Base-by-base conservation (phyloP, 2,797 vertebrate genomes). In the Gymnocypris eckloni region DNA sequence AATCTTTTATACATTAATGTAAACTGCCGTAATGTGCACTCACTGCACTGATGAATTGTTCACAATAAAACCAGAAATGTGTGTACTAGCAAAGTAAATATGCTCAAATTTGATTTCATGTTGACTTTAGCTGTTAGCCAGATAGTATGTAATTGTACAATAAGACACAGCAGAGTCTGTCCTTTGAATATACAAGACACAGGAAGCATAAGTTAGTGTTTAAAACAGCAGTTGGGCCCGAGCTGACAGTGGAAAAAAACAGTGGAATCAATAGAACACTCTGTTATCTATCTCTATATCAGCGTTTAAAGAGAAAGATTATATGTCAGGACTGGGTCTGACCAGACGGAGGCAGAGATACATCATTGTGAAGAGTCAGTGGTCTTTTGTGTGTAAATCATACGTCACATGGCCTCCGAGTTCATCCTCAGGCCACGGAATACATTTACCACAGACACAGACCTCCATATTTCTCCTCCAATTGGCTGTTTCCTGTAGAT, bases 261-360 rank as follows among this genome's bases (percentile, higher is more conserved):
- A 84, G 91, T 86, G 88, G 90, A 96, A 95, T 96, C 95, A 95
- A 96, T 95, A 95, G 90, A 90, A 92, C 93, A 86, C 95, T 95
- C 94, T 94, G 94, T 94, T 95, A 95, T 96, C 94, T 94, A 94
- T 95, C 94, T 96, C 93, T 95, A 95, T 96, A 94, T 94, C 91
- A 92, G 93, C 93, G 93, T 92, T 95, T 96, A 95, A 96, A 95
- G 93, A 95, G 95, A 96, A 94, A 93, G 95, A 96, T 96, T 94
- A 93, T 91, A 92, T 95, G 95, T 95, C 95, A 96, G 93, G 93
- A 92, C 92, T 93, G 92, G 95, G 92, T 93, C 93, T 93, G 93
- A 94, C 93, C 93, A 92, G 93, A 92, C 92, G 90, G 86, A 87
- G 91, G 90, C 92, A 86, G 50, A 93, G 90, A 95, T 96, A 93